A percentile compares a stretch with the other conserved stretches of the same genome.
Conservation (phyloP, 1,140 invertebrate genomes). For the Sinonovacula constricta region DNA sequence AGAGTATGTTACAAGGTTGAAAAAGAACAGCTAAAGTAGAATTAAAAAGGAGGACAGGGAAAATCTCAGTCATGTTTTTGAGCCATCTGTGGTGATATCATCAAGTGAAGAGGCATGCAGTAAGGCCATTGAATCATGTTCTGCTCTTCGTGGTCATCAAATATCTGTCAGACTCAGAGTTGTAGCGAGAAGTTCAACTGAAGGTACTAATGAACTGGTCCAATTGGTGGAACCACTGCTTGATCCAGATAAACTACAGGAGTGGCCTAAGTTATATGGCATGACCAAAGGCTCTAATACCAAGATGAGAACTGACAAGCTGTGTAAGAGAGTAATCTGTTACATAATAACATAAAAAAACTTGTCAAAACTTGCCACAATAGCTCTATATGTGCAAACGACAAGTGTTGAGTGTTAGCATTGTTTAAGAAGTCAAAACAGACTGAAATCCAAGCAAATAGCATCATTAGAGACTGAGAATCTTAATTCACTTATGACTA, state of each 20-base stretch:
- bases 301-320: no score
- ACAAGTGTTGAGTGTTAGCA: no score
- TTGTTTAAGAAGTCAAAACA: no score
- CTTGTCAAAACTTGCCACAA: conserved; percentile 32
- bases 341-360: not conserved
- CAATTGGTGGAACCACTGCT: not conserved
- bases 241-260: no score
- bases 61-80: not conserved
- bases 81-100: not conserved
- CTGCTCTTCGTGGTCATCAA: not conserved
- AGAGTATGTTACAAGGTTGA: not conserved
- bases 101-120: not conserved
- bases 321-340: conserved; percentile 10
- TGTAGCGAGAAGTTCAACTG: not conserved
- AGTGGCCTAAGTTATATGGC: not conserved
- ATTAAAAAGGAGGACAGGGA: conserved; percentile 8
- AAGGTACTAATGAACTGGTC: not conserved
- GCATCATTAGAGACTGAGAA: conserved; percentile 3
- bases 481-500: not conserved
- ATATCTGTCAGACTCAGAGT: not conserved
- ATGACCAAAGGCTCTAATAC: not conserved
- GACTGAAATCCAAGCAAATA: conserved; percentile 23
- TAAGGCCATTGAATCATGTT: not conserved
- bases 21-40: conserved; percentile 13
- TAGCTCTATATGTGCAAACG: no score